Evolutionary conservation across 2,113 vertebrate genomes (phyloP).

Genomic region (Plecturocebus donacophilus): DNA sequence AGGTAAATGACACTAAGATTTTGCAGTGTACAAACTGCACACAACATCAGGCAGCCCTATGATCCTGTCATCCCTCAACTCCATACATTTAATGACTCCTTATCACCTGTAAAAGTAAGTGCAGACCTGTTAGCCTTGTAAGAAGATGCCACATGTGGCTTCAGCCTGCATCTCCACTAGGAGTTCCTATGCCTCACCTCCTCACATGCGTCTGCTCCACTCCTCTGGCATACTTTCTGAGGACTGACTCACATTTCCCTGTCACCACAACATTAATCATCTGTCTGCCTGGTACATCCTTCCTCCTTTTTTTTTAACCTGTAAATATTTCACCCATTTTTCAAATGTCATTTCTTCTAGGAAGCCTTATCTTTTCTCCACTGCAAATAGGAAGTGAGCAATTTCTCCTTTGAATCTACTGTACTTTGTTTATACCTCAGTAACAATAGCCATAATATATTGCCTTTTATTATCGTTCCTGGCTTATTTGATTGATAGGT

Average conservation of each 20-base stretch:
- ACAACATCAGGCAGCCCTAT: neutral
- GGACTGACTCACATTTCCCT: conserved; percentile 9
- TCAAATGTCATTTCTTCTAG: conserved; percentile 34
- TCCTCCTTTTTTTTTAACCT: neutral
- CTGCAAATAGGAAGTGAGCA: neutral
- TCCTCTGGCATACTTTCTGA: neutral
- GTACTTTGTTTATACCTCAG: neutral
- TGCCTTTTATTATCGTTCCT: neutral
- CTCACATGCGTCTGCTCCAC: neutral
- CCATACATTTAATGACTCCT: neutral
- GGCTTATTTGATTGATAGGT: neutral
- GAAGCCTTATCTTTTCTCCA: neutral
- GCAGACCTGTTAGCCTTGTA: neutral
- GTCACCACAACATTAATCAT: neutral
- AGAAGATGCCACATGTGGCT: neutral
- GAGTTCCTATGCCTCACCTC: neutral
- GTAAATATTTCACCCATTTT: neutral
- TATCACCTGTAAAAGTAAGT: neutral
- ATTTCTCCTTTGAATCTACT: neutral
- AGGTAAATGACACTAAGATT: neutral
- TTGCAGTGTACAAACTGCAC: neutral
- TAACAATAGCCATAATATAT: neutral
- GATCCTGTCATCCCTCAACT: neutral
- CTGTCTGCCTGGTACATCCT: neutral
- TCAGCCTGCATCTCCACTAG: neutral